Percentiles rank a stretch among this genome's conserved stretches.
phyloP scores from a whole-genome alignment of 2,888 invertebrate species.

The Caenorhabditis sp. region DNA sequence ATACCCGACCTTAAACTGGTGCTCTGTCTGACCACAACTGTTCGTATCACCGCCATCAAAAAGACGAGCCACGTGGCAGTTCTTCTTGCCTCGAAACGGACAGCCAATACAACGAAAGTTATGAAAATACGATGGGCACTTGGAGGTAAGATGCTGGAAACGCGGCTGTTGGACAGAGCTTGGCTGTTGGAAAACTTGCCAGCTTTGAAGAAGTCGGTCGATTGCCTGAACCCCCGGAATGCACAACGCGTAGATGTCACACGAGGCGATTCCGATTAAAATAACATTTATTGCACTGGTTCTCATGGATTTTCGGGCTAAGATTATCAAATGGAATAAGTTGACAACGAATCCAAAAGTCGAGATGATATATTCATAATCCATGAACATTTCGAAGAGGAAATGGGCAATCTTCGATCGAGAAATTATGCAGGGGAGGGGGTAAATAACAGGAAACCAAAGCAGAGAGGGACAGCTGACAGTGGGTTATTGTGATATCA shows the following conservation, averaged over 20 bases:
- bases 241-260: not conserved
- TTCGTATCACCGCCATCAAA: slow-evolving; percentile 1
- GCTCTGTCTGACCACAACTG: not conserved
- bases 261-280: slow-evolving; percentile 5
- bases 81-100: slow-evolving; percentile 3
- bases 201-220: not conserved
- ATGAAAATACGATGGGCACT: slow-evolving; percentile 6
- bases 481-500: slow-evolving; percentile 11
- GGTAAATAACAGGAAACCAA: slow-evolving; percentile 5
- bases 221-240: slow-evolving; percentile 7
- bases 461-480: not conserved
- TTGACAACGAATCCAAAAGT: slow-evolving; percentile 11
- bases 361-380: slow-evolving; percentile 14
- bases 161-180: not conserved
- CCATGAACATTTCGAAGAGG: slow-evolving; percentile 9
- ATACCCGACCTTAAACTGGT: not conserved
- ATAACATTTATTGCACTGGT: slow-evolving; percentile 11
- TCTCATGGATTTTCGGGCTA: slow-evolving; percentile 9
- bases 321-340: slow-evolving; percentile 2
- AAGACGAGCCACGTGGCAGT: slow-evolving; percentile 10
- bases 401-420: slow-evolving; percentile 2
- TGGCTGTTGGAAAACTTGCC: not conserved
- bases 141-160: not conserved
- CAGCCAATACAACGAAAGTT: not conserved
- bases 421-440: not conserved